Evolutionary conservation across 37 sponge, comb jelly and placozoan species (phyloP), one percentile per base, ranked within the genome.

Genomic region (Beroe ovata): DNA sequence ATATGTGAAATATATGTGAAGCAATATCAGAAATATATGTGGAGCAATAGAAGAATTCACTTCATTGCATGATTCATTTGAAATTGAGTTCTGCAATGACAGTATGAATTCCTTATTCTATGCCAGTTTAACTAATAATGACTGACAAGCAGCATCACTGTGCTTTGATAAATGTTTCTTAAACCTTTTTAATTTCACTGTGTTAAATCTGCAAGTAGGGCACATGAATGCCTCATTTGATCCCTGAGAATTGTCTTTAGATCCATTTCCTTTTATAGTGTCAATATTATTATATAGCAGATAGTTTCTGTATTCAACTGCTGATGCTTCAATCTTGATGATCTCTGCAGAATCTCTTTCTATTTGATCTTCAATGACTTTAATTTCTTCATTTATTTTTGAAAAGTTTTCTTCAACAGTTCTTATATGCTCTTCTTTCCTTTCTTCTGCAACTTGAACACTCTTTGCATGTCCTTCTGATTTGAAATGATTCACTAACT

Each of bases 401-500:
- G 26, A 23, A 1, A 77, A 36, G 22, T 77, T 77, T 40, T 77
- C 84, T 23, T 77, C 84, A 14, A 77, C n/a, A 22, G 84, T 77
- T n/a, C 25, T 39, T 1, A 42, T 14, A 36, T 77, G 84, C 23
- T 40, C 84, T 42, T 77, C 84, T 23, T 77, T 77, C 1, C 28
- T 39, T 16, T 1, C 54, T 36, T 77, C 84, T 23, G 54, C 54
- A 39, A 32, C 25, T 42, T 42, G 4, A 2, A 77, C 84, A 77
- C 38, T 42, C 28, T 36, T 39, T 23, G 42, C 41, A 77, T 77
- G 84, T 26, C 1, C n/a, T 23, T 16, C 28, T 6, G 84, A 77
- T 39, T 77, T 77, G 23, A 77, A 77, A 23, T 77, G 84, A 40
- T 77, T 77, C 0, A 77, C 84, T 8, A 77, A 54, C 22, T 77